Conservation (phyloP, 2,888 invertebrate species). For the Eustalomyia histrio region DNA sequence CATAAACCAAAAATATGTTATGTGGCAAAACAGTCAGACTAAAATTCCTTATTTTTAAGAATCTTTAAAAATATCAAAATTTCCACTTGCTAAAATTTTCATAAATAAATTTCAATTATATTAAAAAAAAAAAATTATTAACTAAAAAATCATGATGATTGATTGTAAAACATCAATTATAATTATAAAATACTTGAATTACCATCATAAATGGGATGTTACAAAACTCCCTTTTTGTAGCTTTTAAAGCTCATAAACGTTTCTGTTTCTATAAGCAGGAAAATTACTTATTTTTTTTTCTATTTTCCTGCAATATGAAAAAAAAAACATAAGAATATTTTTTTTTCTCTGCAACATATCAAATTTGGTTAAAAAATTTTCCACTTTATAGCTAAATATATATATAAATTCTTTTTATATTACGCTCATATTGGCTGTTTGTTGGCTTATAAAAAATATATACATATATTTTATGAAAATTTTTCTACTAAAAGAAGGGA, state of each 20-base stretch:
- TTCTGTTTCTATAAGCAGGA: not conserved
- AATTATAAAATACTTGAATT: not conserved
- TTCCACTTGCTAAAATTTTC: not conserved
- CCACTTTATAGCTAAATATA: not conserved
- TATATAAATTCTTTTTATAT: not conserved
- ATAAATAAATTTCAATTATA: slow-evolving; percentile 12
- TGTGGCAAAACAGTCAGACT: too few species aligned
- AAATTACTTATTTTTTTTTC: not conserved
- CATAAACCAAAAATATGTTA: too few species aligned
- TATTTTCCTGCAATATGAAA: not conserved
- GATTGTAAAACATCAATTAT: slow-evolving; percentile 17
- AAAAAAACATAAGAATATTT: not conserved
- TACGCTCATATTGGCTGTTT: not conserved
- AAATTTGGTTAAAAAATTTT: not conserved
- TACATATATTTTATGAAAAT: slow-evolving; percentile 11
- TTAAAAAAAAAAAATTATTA: slow-evolving; percentile 22
- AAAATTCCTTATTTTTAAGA: too few species aligned
- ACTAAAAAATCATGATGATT: slow-evolving; percentile 19
- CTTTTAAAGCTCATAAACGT: not conserved
- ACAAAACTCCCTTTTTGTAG: not conserved
- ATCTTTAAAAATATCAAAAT: too few species aligned
- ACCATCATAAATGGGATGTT: not conserved
- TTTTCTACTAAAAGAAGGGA: not conserved
- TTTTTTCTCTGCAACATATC: not conserved
- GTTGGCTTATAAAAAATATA: slow-evolving; percentile 59